phyloP scores from a whole-genome alignment of 2,113 vertebrate species.

The Pluvialis apricaria region DNA sequence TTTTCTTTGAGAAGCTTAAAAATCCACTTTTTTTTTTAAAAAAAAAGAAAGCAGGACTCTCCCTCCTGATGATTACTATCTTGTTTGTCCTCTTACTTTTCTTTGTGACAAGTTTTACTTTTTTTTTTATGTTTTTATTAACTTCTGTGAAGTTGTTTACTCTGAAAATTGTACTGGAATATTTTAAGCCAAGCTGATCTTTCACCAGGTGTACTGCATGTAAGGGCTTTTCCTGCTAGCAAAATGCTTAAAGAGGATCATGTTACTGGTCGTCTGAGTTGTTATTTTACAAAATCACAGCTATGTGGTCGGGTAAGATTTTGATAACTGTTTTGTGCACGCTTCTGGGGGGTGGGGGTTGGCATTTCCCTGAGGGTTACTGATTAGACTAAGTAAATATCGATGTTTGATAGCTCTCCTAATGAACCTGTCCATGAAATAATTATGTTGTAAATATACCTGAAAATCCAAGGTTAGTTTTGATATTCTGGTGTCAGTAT shows the following conservation, averaged over 20 bases:
- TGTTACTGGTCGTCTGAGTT: constrained; percentile 81
- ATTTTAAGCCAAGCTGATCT: constrained; percentile 80
- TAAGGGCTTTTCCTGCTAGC: constrained; percentile 83
- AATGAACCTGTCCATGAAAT: constrained; percentile 75
- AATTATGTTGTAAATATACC: constrained; percentile 79
- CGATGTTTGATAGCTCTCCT: constrained; percentile 78
- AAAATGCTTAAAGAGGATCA: constrained; percentile 79
- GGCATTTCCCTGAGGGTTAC: constrained; percentile 80
- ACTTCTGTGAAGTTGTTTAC: constrained; percentile 99
- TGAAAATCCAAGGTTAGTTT: constrained; percentile 79
- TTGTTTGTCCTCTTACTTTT: constrained; percentile 62
- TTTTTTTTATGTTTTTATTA: constrained; percentile 81
- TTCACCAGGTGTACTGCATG: constrained; percentile 78
- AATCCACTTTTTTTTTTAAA: constrained; percentile 53
- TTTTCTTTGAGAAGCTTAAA: constrained; percentile 57
- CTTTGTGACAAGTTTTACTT: constrained; percentile 72
- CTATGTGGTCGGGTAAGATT: constrained; percentile 79
- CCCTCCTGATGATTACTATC: constrained; percentile 59
- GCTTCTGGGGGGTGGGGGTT: constrained; percentile 78
- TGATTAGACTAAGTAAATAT: constrained; percentile 75
- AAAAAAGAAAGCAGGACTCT: constrained; percentile 67
- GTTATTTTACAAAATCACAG: constrained; percentile 81
- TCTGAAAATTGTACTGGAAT: constrained; percentile 89
- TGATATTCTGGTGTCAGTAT: constrained; percentile 80
- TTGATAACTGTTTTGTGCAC: constrained; percentile 82